A percentile compares a stretch with the other conserved stretches of the same genome.
Evolutionary conservation across 1,140 invertebrate species (phyloP).

Genomic region (Panonychus citri): DNA sequence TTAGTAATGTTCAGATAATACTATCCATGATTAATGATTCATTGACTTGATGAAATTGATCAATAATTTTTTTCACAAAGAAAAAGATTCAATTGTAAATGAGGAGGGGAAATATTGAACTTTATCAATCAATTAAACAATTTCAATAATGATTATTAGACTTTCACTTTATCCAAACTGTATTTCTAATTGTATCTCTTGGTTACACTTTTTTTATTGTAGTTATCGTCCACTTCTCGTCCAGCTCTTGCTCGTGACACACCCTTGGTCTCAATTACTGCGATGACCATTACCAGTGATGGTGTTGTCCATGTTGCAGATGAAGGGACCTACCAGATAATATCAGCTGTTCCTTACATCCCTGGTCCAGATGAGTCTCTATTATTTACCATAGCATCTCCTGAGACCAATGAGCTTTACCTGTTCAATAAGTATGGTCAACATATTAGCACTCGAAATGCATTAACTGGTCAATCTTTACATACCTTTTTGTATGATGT

Average conservation of each 20-base stretch:
- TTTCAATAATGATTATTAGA: no score
- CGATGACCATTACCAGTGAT: constrained; percentile 74
- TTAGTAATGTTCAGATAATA: no score
- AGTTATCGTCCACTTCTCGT: neutral
- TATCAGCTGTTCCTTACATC: constrained; percentile 72
- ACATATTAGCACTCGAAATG: constrained; percentile 72
- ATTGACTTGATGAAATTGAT: no score
- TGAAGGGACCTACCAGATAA: constrained; percentile 55
- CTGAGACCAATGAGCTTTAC: constrained; percentile 83
- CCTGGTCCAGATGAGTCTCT: constrained; percentile 44
- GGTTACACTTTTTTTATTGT: neutral
- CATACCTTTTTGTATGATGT: constrained; percentile 87
- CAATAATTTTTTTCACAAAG: no score
- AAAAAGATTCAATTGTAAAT: no score
- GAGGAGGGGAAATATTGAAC: no score
- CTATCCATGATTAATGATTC: no score
- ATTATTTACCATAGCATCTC: constrained; percentile 81
- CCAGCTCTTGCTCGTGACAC: constrained; percentile 14
- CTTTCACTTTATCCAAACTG: no score
- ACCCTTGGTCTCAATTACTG: constrained; percentile 80
- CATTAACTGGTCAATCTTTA: constrained; percentile 66
- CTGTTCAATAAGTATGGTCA: constrained; percentile 88
- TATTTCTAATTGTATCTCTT: neutral
- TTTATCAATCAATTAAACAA: no score
- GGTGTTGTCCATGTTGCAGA: constrained; percentile 82